Percentiles rank a stretch among this genome's conserved stretches.
These are phyloP conservation scores for Euwallacea similis DNA, from an alignment of 1,140 invertebrate genomes.

Conservation along the genomic window DNA sequence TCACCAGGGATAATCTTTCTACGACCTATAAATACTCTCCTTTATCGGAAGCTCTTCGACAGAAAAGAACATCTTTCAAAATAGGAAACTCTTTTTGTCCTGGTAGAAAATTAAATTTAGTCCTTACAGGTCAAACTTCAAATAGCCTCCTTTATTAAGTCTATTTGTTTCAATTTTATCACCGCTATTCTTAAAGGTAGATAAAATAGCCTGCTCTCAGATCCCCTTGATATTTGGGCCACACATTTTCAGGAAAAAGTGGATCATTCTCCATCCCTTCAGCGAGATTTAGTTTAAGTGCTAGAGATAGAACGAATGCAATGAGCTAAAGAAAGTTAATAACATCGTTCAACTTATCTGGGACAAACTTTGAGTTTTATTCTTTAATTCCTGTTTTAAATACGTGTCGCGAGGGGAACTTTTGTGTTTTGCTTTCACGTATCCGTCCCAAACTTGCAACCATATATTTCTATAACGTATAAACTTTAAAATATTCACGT, in stretches of 20 bases:
- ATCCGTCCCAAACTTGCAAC: no score
- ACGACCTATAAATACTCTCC: slow-evolving; percentile 36
- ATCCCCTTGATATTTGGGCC: slow-evolving; percentile 12
- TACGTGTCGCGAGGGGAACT: no score
- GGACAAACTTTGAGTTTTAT: no score
- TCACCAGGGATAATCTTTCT: slow-evolving; percentile 35
- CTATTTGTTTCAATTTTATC: slow-evolving; percentile 17
- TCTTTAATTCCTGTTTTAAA: no score
- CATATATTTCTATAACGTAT: neutral
- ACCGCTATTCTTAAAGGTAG: slow-evolving; percentile 4
- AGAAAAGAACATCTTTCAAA: neutral
- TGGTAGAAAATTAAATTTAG: neutral
- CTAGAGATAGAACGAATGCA: slow-evolving; percentile 6
- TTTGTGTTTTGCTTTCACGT: no score
- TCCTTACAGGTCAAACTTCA: neutral
- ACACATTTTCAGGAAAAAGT: slow-evolving; percentile 16
- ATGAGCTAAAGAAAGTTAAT: slow-evolving; percentile 8
- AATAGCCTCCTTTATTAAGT: slow-evolving; percentile 1
- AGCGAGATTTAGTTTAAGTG: slow-evolving; percentile 15
- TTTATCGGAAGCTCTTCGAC: slow-evolving; percentile 15
- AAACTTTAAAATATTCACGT: slow-evolving; percentile 12
- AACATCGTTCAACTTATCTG: neutral
- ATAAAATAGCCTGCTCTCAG: slow-evolving; percentile 10
- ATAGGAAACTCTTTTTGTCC: neutral
- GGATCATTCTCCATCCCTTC: slow-evolving; percentile 9